phyloP scores from a whole-genome alignment of 2,888 invertebrate species.

The Polyommatus iphigenia region DNA sequence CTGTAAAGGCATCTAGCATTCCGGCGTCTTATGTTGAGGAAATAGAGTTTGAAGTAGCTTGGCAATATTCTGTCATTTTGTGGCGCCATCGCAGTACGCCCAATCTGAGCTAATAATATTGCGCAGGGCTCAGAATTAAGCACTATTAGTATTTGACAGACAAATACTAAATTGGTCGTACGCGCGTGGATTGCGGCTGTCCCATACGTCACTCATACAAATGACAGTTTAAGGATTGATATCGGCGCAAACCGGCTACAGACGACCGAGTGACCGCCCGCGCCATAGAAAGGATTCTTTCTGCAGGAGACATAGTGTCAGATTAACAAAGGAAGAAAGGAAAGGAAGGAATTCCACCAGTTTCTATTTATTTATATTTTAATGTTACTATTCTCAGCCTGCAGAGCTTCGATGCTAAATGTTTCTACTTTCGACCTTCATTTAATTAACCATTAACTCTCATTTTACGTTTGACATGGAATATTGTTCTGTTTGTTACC shows the following conservation, averaged over 20 bases:
- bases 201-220: constrained; percentile 64
- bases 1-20: constrained; percentile 24
- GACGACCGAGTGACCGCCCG: neutral
- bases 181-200: constrained; percentile 60
- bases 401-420: too few relatives aligned
- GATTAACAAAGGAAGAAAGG: too few relatives aligned
- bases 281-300: neutral
- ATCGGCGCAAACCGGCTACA: constrained; percentile 40
- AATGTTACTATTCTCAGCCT: too few relatives aligned
- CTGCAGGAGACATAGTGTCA: neutral
- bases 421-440: too few relatives aligned
- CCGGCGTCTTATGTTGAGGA: constrained; percentile 33
- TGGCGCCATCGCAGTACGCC: constrained; percentile 62
- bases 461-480: too few relatives aligned
- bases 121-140: neutral
- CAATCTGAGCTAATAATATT: constrained; percentile 2
- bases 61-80: constrained; percentile 44
- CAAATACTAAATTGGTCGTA: constrained; percentile 41
- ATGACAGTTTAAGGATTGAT: constrained; percentile 64
- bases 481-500: too few relatives aligned
- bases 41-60: constrained; percentile 16
- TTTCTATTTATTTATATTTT: too few relatives aligned
- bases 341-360: too few relatives aligned
- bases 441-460: too few relatives aligned
- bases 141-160: constrained; percentile 13